A percentile compares a stretch with the other conserved stretches of the same genome.
phyloP scores from a whole-genome alignment of 2,113 vertebrate genomes.

The Hyaena hyaena region DNA sequence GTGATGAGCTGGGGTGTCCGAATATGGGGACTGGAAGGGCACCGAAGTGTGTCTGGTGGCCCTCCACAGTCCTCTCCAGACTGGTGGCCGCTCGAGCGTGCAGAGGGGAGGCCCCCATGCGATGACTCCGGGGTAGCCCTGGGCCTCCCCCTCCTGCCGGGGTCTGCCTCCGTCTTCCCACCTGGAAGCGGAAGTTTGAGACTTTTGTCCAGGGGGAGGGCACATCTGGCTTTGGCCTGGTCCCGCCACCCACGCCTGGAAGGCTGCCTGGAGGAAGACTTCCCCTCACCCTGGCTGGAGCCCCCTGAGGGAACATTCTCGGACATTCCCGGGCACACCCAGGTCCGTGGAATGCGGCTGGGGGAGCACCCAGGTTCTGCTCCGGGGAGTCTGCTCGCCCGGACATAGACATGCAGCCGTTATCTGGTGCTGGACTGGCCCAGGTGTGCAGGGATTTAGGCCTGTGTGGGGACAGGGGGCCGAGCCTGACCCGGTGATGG shows the following conservation, averaged over 20 bases:
- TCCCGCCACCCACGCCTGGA: not conserved
- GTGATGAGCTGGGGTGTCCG: not conserved
- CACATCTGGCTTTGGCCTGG: not conserved
- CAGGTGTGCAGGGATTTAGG: too few relatives aligned
- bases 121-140: not conserved
- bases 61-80: not conserved
- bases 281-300: accelerated
- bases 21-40: not conserved
- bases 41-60: too few relatives aligned
- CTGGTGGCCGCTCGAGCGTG: not conserved
- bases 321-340: accelerated
- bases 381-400: not conserved
- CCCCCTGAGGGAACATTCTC: not conserved
- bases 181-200: not conserved
- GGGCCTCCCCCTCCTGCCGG: not conserved
- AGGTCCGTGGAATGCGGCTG: too few relatives aligned
- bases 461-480: not conserved
- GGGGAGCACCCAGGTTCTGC: not conserved
- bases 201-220: not conserved
- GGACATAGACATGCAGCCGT: not conserved
- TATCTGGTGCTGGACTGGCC: not conserved
- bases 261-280: not conserved
- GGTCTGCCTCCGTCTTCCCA: not conserved
- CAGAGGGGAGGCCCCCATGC: too few relatives aligned
- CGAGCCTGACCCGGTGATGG: not conserved